Percentiles rank a stretch among this genome's conserved stretches.
Evolutionary conservation across 2,113 vertebrate genomes (phyloP).

Genomic region (Brienomyrus longianalis): DNA sequence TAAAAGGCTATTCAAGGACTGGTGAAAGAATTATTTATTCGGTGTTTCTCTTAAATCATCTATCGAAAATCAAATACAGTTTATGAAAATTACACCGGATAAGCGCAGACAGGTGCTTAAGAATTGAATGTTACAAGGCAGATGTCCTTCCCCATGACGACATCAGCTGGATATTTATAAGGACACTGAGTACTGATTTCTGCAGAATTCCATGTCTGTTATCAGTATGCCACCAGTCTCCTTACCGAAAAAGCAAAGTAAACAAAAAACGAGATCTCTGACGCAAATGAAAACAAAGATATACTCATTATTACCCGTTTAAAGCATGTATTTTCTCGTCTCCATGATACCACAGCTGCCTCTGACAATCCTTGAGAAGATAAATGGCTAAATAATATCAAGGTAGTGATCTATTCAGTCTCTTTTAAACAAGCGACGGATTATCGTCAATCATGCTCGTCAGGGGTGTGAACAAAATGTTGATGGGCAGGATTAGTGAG

Average conservation of each 20-base stretch:
- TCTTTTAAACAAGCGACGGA: conserved; percentile 23
- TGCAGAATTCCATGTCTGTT: conserved; percentile 39
- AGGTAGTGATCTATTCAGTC: conserved; percentile 34
- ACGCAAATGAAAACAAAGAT: conserved; percentile 54
- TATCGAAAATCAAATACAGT: neutral
- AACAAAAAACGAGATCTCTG: conserved; percentile 50
- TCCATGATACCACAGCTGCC: neutral
- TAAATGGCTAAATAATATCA: conserved; percentile 17
- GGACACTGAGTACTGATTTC: neutral
- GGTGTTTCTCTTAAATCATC: neutral
- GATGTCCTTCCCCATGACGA: neutral
- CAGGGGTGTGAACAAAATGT: conserved; percentile 32
- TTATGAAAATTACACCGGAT: neutral
- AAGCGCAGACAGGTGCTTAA: neutral
- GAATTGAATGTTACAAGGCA: neutral
- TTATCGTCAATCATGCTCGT: conserved; percentile 40
- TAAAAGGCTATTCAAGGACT: neutral
- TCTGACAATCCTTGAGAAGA: neutral
- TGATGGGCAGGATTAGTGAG: conserved; percentile 42
- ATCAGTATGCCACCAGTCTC: conserved; percentile 59
- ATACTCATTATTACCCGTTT: conserved; percentile 41
- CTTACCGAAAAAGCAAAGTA: conserved; percentile 42
- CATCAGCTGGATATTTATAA: neutral
- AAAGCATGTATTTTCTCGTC: conserved; percentile 22
- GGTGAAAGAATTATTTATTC: neutral